Base-by-base conservation (phyloP, 2,113 vertebrate genomes). In the Zeus faber region DNA sequence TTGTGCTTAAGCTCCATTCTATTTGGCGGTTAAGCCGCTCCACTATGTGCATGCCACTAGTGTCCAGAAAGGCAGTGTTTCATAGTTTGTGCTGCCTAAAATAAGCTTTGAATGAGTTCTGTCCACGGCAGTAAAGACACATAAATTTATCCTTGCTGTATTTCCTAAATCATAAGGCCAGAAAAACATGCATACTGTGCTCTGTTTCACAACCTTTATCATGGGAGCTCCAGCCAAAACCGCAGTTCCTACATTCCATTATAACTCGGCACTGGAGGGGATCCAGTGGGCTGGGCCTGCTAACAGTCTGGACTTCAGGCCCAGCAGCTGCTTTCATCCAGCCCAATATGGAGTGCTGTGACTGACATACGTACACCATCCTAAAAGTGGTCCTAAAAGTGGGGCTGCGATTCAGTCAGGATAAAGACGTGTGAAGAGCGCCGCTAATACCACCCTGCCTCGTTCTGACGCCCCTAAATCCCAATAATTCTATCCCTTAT, bases 401-500 rank as follows among this genome's bases (percentile, higher is more conserved):
- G 33, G 5, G 3, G 40, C 63, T 70, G 72, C 39, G 60, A 76
- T 72, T 63, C 70, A 65, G 78, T 39, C 65, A 52, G 73, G 67
- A 67, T 64, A 58, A 64, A 78, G 70, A 76, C 43, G 46, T 77
- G 70, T 79, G 59, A 80, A 84, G 73, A 84, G 65, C 77, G 70
- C 39, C 54, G 3, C 62, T 77, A 83, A 82, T 80, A 64, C 81
- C 76, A 35, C 60, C 57, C 61, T 59, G 73, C 63, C 72, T 80
- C 61, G 61, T 52, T 62, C 61, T 58, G 78, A 86, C 55, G 65
- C 78, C 65, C 67, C 56, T 70, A 81, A 85, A 82, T 83, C 83
- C 80, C 70, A 29, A 73, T 82, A 85, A 88, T 88, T 83, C 83
- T 65, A 74, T 76, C 81, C 62, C 71, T 53, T 70, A 80, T 77